phyloP scores from a whole-genome alignment of 2,888 invertebrate genomes.

The Plebejus melissa region DNA sequence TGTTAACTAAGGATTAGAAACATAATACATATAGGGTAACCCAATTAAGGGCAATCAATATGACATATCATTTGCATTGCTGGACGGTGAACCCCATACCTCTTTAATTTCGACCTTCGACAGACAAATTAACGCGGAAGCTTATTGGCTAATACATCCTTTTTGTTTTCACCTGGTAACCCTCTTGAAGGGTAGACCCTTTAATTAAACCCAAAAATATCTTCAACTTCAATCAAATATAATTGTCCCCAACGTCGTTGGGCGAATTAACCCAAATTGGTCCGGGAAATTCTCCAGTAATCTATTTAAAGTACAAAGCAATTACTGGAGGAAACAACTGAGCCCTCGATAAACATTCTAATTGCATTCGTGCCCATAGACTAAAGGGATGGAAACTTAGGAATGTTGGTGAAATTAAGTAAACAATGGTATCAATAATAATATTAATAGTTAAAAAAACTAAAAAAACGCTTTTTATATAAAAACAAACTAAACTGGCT shows the following conservation, averaged over 20 bases:
- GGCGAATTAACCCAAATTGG: constrained; percentile 17
- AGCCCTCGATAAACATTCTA: constrained; percentile 13
- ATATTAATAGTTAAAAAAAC: no score
- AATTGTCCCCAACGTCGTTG: constrained; percentile 12
- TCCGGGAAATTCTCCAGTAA: constrained; percentile 19
- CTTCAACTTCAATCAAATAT: constrained; percentile 2
- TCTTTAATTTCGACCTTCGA: no score
- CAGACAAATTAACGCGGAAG: no score
- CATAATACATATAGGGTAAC: no score
- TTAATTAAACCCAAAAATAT: constrained; percentile 9
- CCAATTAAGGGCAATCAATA: no score
- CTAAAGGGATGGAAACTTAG: not conserved
- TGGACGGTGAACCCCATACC: no score
- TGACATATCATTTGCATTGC: no score
- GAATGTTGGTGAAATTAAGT: not conserved
- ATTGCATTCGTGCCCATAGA: constrained; percentile 6
- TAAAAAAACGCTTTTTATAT: no score
- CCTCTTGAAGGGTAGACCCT: not conserved
- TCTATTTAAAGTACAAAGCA: constrained; percentile 5
- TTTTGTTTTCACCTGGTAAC: not conserved
- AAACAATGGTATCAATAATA: not conserved
- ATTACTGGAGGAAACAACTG: constrained; percentile 12
- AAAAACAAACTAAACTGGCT: no score
- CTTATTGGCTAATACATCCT: not conserved
- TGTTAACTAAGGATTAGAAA: no score